Conservation (phyloP, 2,888 invertebrate species). For the Leptinotarsa peninsularis region DNA sequence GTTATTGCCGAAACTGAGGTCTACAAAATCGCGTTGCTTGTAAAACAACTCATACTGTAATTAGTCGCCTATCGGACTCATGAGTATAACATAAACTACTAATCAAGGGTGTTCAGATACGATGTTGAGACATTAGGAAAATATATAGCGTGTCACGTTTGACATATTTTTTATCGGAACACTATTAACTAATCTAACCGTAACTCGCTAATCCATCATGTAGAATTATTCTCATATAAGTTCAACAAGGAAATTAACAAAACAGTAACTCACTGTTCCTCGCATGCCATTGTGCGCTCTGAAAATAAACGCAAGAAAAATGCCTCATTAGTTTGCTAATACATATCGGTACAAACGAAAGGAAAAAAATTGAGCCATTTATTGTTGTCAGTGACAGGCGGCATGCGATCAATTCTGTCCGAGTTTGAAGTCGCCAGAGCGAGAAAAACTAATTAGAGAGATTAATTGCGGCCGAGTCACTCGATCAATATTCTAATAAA, state of each 20-base stretch:
- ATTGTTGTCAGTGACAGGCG: conserved; percentile 62
- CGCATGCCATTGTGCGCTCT: neutral
- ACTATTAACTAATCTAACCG: neutral
- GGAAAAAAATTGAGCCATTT: conserved; percentile 51
- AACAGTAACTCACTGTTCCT: neutral
- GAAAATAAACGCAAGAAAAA: conserved; percentile 25
- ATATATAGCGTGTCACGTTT: too few relatives aligned
- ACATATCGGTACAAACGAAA: conserved; percentile 35
- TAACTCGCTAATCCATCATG: neutral
- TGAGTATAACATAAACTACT: too few relatives aligned
- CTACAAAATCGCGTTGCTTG: too few relatives aligned
- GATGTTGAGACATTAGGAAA: too few relatives aligned
- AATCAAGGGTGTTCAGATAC: too few relatives aligned
- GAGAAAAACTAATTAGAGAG: conserved; percentile 65
- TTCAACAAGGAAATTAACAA: neutral
- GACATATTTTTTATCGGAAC: too few relatives aligned
- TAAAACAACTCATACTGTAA: too few relatives aligned
- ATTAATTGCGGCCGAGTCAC: conserved; percentile 61
- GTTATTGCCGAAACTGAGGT: too few relatives aligned
- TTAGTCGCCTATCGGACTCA: too few relatives aligned
- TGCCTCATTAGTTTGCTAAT: conserved; percentile 36
- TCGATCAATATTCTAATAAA: conserved; percentile 63
- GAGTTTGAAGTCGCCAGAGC: conserved; percentile 62
- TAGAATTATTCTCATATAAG: neutral
- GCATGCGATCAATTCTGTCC: conserved; percentile 62